Percentiles rank a stretch among this genome's conserved stretches.
Conservation (phyloP, 2,797 vertebrate species). For the Chaetophractus vellerosus region DNA sequence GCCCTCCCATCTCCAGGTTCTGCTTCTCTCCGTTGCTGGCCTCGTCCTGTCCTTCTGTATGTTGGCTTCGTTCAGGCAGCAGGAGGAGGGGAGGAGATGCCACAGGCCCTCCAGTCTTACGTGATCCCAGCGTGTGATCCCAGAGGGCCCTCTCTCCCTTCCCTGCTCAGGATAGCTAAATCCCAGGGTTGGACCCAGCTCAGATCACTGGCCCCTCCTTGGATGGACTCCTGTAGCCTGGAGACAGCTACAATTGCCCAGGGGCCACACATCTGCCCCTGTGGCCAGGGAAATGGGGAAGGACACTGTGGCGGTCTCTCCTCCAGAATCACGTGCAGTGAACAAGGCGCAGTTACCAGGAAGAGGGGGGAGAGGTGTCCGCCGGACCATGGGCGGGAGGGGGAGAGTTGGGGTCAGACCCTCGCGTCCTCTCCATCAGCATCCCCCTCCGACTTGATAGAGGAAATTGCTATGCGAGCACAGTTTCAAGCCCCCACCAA, state of each 20-base stretch:
- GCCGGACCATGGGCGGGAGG: rapidly evolving
- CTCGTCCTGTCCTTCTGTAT: rapidly evolving
- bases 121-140: too few relatives aligned
- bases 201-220: not conserved
- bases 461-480: not conserved
- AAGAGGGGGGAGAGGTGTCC: not conserved
- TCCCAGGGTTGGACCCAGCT: not conserved
- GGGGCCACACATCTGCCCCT: not conserved
- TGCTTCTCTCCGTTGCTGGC: not conserved
- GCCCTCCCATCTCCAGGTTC: not conserved
- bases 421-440: not conserved
- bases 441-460: too few relatives aligned
- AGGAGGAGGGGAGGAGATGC: not conserved
- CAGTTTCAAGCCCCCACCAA: rapidly evolving
- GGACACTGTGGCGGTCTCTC: not conserved
- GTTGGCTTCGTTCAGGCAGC: not conserved
- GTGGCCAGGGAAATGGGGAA: too few relatives aligned
- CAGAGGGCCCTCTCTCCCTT: not conserved
- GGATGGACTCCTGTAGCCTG: not conserved
- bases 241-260: not conserved
- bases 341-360: not conserved
- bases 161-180: not conserved
- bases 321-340: rapidly evolving
- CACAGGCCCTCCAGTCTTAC: not conserved
- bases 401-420: not conserved